These are phyloP conservation scores for Brachypalpus laphriformis DNA, from an alignment of 2,888 invertebrate species.

Conservation along the genomic window DNA sequence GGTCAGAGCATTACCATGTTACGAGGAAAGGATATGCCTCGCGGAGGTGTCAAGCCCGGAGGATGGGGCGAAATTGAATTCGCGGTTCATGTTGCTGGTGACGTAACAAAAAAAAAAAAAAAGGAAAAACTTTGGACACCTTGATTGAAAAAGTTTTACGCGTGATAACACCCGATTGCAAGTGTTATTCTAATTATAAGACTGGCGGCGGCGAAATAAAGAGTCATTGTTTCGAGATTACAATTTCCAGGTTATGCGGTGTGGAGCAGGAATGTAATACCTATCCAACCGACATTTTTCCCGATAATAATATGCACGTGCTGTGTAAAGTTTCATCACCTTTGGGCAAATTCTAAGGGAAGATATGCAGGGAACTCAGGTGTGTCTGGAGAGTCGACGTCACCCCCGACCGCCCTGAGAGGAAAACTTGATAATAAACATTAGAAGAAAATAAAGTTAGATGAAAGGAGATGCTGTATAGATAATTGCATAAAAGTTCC, in stretches of 20 bases:
- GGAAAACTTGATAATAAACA: conserved; percentile 13
- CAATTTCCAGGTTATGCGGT: not conserved
- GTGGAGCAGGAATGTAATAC: not conserved
- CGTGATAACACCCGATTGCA: conserved; percentile 48
- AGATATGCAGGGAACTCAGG: not conserved
- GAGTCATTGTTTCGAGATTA: conserved; percentile 34
- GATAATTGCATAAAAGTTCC: not conserved
- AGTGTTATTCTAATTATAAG: conserved; percentile 4
- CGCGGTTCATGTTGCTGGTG: not conserved
- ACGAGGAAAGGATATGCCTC: not conserved
- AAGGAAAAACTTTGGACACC: conserved; percentile 4
- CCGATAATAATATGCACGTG: conserved; percentile 17
- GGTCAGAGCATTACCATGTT: not conserved
- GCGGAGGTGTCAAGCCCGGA: not conserved
- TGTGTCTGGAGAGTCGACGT: not conserved
- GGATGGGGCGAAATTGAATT: not conserved
- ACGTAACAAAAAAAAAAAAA: not conserved
- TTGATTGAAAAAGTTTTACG: conserved; percentile 67
- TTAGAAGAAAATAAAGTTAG: conserved; percentile 7
- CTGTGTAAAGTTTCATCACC: conserved; percentile 3
- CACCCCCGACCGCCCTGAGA: not conserved
- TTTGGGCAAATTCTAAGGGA: not conserved
- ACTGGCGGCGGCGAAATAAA: conserved; percentile 21
- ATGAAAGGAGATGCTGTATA: conserved; percentile 1
- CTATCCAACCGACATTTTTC: not conserved